Percentiles rank a stretch among this genome's conserved stretches.
These are phyloP conservation scores for Argopecten irradians DNA, from an alignment of 1,140 invertebrate genomes.

Conservation along the genomic window DNA sequence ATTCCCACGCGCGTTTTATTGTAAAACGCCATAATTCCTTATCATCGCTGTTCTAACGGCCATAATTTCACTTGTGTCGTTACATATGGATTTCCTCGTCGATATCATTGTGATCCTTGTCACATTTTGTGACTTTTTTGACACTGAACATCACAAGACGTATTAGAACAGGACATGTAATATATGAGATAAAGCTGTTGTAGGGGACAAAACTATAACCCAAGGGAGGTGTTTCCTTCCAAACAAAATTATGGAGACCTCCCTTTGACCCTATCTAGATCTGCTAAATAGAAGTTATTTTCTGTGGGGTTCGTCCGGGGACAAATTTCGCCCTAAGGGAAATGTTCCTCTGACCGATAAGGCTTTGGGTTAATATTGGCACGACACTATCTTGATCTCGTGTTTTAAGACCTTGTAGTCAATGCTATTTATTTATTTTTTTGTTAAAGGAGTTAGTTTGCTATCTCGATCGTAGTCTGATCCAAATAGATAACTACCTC, in stretches of 20 bases:
- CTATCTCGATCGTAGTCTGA: slow-evolving; percentile 6
- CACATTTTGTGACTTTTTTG: background rate
- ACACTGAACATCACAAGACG: background rate
- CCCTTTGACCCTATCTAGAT: background rate
- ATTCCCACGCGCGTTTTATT: background rate
- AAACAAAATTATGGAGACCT: slow-evolving; percentile 13
- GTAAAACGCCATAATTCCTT: background rate
- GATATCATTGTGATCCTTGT: background rate
- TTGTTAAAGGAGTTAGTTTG: background rate
- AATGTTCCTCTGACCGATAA: slow-evolving; percentile 14
- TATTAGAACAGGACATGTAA: background rate
- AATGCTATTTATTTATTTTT: background rate
- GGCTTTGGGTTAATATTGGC: background rate
- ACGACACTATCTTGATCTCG: background rate
- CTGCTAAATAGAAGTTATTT: background rate
- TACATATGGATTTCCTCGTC: background rate
- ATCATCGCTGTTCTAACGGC: background rate
- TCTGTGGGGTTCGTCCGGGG: background rate
- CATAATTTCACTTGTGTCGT: background rate
- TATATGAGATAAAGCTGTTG: background rate
- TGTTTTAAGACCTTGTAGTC: background rate
- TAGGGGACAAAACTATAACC: background rate
- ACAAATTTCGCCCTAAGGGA: background rate
- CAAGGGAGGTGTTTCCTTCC: background rate
- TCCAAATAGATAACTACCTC: background rate